Conservation (phyloP, 2,113 vertebrate species). For the Athene cunicularia region DNA sequence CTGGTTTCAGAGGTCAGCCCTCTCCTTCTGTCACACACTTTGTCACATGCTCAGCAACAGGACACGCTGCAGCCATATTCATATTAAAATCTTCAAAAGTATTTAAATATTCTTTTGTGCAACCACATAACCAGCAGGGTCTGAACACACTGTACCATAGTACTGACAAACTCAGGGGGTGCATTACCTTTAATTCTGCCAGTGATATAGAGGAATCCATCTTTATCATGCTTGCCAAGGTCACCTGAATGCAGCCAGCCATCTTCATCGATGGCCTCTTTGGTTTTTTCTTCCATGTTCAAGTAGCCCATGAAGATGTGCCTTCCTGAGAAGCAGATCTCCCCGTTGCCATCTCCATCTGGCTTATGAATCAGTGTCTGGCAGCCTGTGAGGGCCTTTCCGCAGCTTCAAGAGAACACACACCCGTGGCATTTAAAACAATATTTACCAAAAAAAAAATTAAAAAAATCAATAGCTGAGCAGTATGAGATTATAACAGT, state of each 20-base stretch:
- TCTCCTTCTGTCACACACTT: background rate
- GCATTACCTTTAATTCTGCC: conserved; percentile 91
- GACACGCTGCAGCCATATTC: background rate
- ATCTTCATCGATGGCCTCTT: conserved; percentile 80
- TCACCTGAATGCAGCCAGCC: conserved; percentile 95
- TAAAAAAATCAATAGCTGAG: background rate
- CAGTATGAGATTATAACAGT: background rate
- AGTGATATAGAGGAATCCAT: conserved; percentile 88
- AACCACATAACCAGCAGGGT: fast-evolving
- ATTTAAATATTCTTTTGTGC: background rate
- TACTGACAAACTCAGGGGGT: fast-evolving
- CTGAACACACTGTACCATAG: fast-evolving
- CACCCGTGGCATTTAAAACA: no score
- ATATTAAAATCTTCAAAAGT: fast-evolving
- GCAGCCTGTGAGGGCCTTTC: conserved; percentile 83
- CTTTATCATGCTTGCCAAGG: conserved; percentile 81
- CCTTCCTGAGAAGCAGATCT: conserved; percentile 91
- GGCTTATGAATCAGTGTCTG: conserved; percentile 79
- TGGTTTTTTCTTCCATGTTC: conserved; percentile 82
- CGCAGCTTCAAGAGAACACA: conserved; percentile 77
- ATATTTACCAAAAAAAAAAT: no score
- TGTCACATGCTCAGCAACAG: background rate
- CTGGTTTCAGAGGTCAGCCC: background rate
- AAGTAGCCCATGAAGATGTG: conserved; percentile 97
- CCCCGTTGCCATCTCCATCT: conserved; percentile 78